phyloP scores from a whole-genome alignment of 1,140 invertebrate species.

The Drosophila biarmipes region DNA sequence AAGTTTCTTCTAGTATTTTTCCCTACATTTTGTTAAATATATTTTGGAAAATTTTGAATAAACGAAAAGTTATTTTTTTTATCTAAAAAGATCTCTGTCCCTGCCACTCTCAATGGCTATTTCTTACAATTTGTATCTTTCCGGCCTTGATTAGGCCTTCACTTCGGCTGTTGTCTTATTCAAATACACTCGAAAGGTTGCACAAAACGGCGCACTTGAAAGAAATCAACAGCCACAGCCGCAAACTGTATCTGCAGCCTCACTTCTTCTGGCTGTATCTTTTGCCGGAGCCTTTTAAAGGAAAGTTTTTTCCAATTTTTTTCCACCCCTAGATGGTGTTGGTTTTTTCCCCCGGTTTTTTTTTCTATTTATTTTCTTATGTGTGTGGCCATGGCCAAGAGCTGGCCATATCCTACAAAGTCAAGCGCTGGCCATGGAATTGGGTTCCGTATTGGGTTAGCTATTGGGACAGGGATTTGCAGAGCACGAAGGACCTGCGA shows the following conservation, averaged over 20 bases:
- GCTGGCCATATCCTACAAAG: constrained; percentile 21
- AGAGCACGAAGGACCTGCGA: constrained; percentile 14
- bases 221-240: constrained; percentile 39
- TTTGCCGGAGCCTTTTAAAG: constrained; percentile 45
- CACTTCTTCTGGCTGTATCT: constrained; percentile 21
- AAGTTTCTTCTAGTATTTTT: too few relatives aligned
- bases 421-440: constrained; percentile 32
- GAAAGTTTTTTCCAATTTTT: constrained; percentile 48
- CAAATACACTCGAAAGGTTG: constrained; percentile 43
- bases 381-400: constrained; percentile 45
- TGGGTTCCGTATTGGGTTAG: constrained; percentile 15
- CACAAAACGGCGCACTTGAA: constrained; percentile 31
- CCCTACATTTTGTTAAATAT: too few relatives aligned
- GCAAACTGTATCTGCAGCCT: constrained; percentile 26
- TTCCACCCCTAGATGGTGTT: not conserved
- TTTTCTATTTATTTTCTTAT: constrained; percentile 16
- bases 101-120: constrained; percentile 1
- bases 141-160: constrained; percentile 38
- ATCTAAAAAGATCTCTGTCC: not conserved
- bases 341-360: constrained; percentile 13
- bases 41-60: too few relatives aligned
- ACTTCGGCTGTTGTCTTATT: constrained; percentile 46
- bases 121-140: constrained; percentile 20
- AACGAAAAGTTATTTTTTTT: constrained; percentile 6
- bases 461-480: constrained; percentile 46